Conservation (phyloP, 2,113 vertebrate genomes). For the Bujurquina vittata region DNA sequence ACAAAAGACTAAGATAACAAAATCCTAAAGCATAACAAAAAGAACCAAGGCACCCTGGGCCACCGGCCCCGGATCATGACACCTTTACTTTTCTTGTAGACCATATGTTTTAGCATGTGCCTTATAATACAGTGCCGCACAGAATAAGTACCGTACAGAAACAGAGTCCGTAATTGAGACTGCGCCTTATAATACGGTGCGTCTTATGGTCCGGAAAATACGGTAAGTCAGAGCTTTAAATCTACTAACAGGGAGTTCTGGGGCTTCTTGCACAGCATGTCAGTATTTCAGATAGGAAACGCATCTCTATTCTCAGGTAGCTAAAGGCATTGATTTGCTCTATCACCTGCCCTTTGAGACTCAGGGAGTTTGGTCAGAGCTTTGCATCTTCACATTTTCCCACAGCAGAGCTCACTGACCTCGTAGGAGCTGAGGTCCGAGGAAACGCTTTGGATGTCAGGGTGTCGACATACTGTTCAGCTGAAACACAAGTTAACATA, state of each 20-base stretch:
- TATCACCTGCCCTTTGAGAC: constrained; percentile 28
- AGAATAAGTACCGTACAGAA: too few species aligned
- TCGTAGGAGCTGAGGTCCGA: background rate
- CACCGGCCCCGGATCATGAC: too few species aligned
- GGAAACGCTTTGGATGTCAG: background rate
- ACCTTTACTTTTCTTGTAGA: too few species aligned
- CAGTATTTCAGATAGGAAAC: constrained; percentile 48
- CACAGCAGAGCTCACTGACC: background rate
- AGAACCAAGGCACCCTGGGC: too few species aligned
- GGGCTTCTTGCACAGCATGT: constrained; percentile 6
- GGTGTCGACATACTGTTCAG: background rate
- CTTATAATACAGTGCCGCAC: too few species aligned
- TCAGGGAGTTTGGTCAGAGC: background rate
- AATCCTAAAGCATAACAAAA: too few species aligned
- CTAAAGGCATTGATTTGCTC: constrained; percentile 45
- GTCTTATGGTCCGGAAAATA: too few species aligned
- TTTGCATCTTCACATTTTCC: constrained; percentile 4
- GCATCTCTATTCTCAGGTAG: constrained; percentile 36
- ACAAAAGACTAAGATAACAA: too few species aligned
- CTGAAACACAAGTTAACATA: background rate
- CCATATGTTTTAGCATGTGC: too few species aligned
- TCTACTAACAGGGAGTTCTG: constrained; percentile 27
- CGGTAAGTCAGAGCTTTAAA: constrained; percentile 7
- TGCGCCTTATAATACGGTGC: too few species aligned
- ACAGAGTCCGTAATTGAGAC: too few species aligned